Base-by-base conservation (phyloP, 2,797 vertebrate genomes). In the Leuciscus waleckii region DNA sequence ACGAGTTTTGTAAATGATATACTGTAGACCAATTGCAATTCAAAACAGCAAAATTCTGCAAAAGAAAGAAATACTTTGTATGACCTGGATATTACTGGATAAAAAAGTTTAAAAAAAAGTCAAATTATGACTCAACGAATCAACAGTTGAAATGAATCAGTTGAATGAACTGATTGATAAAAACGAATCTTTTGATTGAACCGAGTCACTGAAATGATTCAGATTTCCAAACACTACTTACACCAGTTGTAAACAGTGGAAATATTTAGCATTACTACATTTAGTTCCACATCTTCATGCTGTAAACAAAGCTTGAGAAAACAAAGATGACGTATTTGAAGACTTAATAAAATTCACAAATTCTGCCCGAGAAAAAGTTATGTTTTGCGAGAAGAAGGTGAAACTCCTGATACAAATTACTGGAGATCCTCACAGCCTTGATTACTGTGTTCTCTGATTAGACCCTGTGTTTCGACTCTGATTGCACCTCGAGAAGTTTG, bases 401-500 rank as follows among this genome's bases (percentile, higher is more conserved):
- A 88, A 70, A 67, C 49, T 69, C 71, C 82, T 85, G 86, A 87
- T 89, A 67, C 35, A 90, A 91, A 92, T 90, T 89, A 88, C 85
- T 84, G 83, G 81, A 84, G 83, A 84, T 41, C 75, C 87, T 90
- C 70, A 29, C 82, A 81, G 84, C 81, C 83, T 68, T 93, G 92
- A 92, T 94, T 92, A 89, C 87, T 37, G 77, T 75, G 87, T 85
- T 79, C 88, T 90, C 83, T 93, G 90, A 90, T 88, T 78, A 88
- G 87, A 88, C 68, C 5, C 69, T 89, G 89, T 90, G 85, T 37
- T 41, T 88, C 88, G 85, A 89, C 84, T 81, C 89, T 91, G 91
- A 91, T 91, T 93, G 89, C 87, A 88, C 51, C 69, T 92, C 90
- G 90, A 88, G 71, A 86, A 87, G 79, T 77, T 85, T 79, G 46